These are phyloP conservation scores for Adelognathus sp. DNA, from an alignment of 2,888 invertebrate genomes.

Conservation along the genomic window DNA sequence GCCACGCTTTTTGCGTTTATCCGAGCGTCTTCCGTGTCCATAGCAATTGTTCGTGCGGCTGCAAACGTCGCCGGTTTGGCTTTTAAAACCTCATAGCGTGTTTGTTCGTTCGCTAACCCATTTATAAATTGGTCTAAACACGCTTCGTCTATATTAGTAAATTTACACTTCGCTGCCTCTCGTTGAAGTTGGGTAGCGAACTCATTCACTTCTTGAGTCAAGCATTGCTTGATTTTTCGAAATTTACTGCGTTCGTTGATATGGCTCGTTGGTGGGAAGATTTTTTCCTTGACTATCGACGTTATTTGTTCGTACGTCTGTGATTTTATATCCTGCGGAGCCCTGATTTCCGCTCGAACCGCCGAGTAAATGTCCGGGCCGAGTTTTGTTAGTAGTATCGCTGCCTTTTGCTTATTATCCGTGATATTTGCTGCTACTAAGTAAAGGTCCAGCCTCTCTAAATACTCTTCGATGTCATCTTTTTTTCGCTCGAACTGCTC, in stretches of 20 bases:
- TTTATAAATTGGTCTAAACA: constrained; percentile 31
- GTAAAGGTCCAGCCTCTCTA: constrained; percentile 20
- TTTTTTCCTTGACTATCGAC: constrained; percentile 9
- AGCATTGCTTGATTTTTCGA: constrained; percentile 15
- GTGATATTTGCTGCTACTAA: constrained; percentile 25
- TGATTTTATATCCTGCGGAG: constrained; percentile 3
- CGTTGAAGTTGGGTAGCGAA: constrained; percentile 12
- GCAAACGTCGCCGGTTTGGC: constrained; percentile 10
- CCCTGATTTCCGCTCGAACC: constrained; percentile 6
- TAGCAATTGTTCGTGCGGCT: constrained; percentile 11
- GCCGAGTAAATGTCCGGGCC: constrained; percentile 14
- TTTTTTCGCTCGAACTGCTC: constrained; percentile 37
- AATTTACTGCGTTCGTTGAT: constrained; percentile 31
- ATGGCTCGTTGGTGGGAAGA: constrained; percentile 11
- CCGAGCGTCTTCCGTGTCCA: constrained; percentile 21
- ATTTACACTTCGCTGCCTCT: constrained; percentile 24
- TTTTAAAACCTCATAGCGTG: constrained; percentile 23
- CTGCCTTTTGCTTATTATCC: constrained; percentile 17
- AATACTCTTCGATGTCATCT: constrained; percentile 31
- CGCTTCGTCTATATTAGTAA: constrained; percentile 18
- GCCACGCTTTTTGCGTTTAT: constrained; percentile 2
- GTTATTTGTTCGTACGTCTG: constrained; percentile 17
- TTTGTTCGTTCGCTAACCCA: constrained; percentile 24
- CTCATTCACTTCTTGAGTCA: constrained; percentile 21
- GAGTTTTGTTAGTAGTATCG: constrained; percentile 18